A percentile compares a stretch with the other conserved stretches of the same genome.
Evolutionary conservation across 2,888 invertebrate species (phyloP).

Genomic region (Ichneumoninae sp.): DNA sequence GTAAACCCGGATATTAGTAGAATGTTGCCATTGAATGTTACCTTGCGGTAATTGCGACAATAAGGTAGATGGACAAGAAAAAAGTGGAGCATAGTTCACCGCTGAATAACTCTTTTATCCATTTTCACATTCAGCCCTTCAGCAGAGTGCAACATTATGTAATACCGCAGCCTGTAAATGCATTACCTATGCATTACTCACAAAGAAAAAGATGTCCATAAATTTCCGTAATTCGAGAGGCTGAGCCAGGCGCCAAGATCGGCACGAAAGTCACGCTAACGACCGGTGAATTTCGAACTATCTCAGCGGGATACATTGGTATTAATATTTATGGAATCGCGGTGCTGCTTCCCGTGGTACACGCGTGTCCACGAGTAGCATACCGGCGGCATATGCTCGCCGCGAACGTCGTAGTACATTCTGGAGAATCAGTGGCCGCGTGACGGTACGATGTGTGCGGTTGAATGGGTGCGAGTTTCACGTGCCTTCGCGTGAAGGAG

Average conservation of each 20-base stretch:
- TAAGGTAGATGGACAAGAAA: neutral
- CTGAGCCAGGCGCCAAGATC: conserved; percentile 59
- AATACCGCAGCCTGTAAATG: conserved; percentile 6
- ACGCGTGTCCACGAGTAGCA: conserved; percentile 7
- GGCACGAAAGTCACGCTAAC: conserved; percentile 55
- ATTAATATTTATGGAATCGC: conserved; percentile 73
- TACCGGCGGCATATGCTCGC: conserved; percentile 1
- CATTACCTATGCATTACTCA: neutral
- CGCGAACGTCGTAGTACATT: conserved; percentile 64
- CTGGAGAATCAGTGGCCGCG: conserved; percentile 58
- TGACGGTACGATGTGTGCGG: conserved; percentile 22
- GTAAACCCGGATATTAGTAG: no score
- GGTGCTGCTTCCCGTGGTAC: conserved; percentile 16
- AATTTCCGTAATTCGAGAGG: conserved; percentile 45
- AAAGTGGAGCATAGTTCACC: neutral
- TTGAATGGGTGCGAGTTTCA: conserved; percentile 38
- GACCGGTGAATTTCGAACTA: conserved; percentile 63
- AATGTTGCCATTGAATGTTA: no score
- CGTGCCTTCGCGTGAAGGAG: conserved; percentile 18
- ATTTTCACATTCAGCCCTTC: neutral
- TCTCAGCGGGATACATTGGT: conserved; percentile 67
- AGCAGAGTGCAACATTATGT: neutral
- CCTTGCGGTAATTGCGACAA: no score
- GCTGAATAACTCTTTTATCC: neutral
- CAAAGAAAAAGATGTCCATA: conserved; percentile 29